Evolutionary conservation across 2,888 invertebrate species (phyloP).

Genomic region (Polietes domitor): DNA sequence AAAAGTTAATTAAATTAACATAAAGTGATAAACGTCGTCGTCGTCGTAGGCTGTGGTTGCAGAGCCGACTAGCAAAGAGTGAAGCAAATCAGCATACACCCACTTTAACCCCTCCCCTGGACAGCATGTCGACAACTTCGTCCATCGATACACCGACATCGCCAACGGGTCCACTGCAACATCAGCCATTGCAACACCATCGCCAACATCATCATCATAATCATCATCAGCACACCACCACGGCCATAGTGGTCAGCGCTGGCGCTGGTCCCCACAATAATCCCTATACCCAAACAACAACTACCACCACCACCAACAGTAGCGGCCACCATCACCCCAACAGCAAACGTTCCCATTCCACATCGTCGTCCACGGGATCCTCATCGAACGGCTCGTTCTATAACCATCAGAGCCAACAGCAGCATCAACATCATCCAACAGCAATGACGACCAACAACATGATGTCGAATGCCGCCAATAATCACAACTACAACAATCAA

Average conservation of each 20-base stretch:
- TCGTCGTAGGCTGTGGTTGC: no score
- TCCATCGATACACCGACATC: constrained; percentile 74
- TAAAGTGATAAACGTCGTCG: background rate
- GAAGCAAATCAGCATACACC: no score
- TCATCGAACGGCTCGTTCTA: constrained; percentile 52
- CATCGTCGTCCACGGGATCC: constrained; percentile 65
- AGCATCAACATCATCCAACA: constrained; percentile 14
- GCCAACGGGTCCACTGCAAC: constrained; percentile 71
- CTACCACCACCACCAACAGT: constrained; percentile 39
- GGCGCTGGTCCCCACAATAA: constrained; percentile 67
- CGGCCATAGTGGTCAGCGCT: constrained; percentile 70
- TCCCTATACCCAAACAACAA: constrained; percentile 64
- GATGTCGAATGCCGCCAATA: constrained; percentile 58
- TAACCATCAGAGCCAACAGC: constrained; percentile 44
- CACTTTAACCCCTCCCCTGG: background rate
- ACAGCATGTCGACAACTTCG: constrained; percentile 73
- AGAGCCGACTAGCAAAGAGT: no score
- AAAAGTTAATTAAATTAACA: constrained; percentile 12
- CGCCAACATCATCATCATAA: constrained; percentile 61
- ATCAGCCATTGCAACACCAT: constrained; percentile 67
- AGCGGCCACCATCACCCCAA: constrained; percentile 25
- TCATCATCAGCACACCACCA: constrained; percentile 69
- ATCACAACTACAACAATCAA: constrained; percentile 56
- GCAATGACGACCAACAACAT: constrained; percentile 58
- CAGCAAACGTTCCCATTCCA: constrained; percentile 67